phyloP scores from a whole-genome alignment of 1,140 invertebrate species.

The Pseudomyrmex cubaensis region DNA sequence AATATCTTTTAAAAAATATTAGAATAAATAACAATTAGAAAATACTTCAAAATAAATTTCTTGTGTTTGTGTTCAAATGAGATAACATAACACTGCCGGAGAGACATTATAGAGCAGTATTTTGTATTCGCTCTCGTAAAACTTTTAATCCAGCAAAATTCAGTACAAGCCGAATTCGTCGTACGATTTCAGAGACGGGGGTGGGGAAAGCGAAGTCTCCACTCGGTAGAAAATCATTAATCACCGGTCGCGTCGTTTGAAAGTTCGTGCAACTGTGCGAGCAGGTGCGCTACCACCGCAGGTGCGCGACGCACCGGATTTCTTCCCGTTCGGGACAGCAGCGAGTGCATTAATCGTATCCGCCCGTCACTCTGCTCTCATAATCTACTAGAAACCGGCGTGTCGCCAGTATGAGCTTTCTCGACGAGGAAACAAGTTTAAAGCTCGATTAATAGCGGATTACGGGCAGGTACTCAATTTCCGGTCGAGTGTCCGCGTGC shows the following conservation, averaged over 20 bases:
- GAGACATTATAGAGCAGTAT: slow-evolving; percentile 27
- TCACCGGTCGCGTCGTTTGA: slow-evolving; percentile 53
- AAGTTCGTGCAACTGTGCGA: slow-evolving; percentile 50
- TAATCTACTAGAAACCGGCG: slow-evolving; percentile 60
- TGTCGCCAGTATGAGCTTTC: slow-evolving; percentile 58
- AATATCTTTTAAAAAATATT: no score
- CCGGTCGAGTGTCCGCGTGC: slow-evolving; percentile 48
- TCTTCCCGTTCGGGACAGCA: slow-evolving; percentile 63
- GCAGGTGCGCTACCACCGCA: slow-evolving; percentile 61
- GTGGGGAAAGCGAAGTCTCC: background rate
- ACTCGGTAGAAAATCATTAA: slow-evolving; percentile 52
- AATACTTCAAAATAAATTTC: slow-evolving; percentile 2
- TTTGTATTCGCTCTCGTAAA: slow-evolving; percentile 9
- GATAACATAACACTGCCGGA: slow-evolving; percentile 13
- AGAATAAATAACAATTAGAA: background rate
- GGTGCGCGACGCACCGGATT: slow-evolving; percentile 66
- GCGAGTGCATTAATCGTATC: slow-evolving; percentile 63
- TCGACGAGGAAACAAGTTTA: slow-evolving; percentile 71
- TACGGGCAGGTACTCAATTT: slow-evolving; percentile 71
- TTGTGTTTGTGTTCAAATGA: background rate
- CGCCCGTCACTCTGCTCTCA: slow-evolving; percentile 60
- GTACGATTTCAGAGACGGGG: background rate
- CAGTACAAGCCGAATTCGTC: slow-evolving; percentile 32
- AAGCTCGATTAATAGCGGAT: slow-evolving; percentile 75
- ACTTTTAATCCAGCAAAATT: slow-evolving; percentile 38